Base-by-base conservation (phyloP, 2,797 vertebrate genomes). In the Sarcoramphus papa region DNA sequence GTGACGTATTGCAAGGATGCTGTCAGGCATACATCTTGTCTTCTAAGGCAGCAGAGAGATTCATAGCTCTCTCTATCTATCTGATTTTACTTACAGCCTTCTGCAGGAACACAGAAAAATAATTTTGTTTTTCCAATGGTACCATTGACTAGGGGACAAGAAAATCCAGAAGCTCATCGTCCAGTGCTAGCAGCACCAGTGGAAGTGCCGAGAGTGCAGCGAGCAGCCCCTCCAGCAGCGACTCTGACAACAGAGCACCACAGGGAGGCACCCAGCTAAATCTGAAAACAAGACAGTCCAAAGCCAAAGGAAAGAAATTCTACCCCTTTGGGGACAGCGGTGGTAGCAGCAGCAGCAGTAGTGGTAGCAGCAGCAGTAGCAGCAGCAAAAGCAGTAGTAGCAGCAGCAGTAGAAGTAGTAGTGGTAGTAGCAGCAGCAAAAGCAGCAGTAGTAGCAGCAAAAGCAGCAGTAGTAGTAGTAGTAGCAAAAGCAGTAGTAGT, bases 331-430 rank as follows among this genome's bases (percentile, higher is more conserved):
- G 88, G 31, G 83, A 88, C 76, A 96, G 97, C 2, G 1, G n/a
- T 2, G 25, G 88, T 0, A 81, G 95, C 3, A 91, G 91, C 1
- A 85, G 85, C 0, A 90, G 57, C 0, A 75, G 64, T 0, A 62
- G 72, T 0, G 33, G 10, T 0, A 67, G 47, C 0, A 64, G 21
- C 0, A 40, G n/a, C 0, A n/a, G 48, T 0, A 77, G 35, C 0
- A 78, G 27, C 0, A 33, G 47, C 0, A 56, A 56, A 9, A 88
- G 57, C 0, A 82, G n/a, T 0, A 68, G 30, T 1, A 53, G 51
- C 6, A 37, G 35, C 0, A 33, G n/a, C 0, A 65, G 37, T 37
- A 37, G 37, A 37, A 37, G 37, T 37, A 37, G 37, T 37, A 37
- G 37, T 37, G 37, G n/a, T 0, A 88, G 53, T 1, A 67, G 27